Percentiles rank a stretch among this genome's conserved stretches.
phyloP scores from a whole-genome alignment of 2,888 invertebrate species.

The Sepioteuthis lessoniana region DNA sequence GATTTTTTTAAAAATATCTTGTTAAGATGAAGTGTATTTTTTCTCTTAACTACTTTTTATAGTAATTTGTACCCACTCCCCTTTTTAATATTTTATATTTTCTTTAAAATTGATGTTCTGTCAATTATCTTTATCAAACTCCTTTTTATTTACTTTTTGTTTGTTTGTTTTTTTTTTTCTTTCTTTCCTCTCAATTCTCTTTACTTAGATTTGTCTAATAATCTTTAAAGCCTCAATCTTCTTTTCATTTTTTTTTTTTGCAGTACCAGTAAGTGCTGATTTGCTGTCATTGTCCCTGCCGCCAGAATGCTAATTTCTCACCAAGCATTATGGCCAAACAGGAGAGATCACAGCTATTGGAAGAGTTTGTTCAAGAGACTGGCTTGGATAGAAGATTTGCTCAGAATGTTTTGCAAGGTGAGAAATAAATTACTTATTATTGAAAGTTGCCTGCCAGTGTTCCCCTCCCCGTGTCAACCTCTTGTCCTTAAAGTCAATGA shows the following conservation, averaged over 20 bases:
- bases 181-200: background rate
- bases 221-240: background rate
- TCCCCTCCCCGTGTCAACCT: background rate
- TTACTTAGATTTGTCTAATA: background rate
- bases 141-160: background rate
- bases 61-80: no score
- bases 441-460: background rate
- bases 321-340: conserved; percentile 46
- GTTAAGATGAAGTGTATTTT: no score
- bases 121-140: background rate
- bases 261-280: conserved; percentile 33
- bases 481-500: background rate
- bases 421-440: background rate
- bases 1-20: no score
- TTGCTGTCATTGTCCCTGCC: conserved; percentile 35
- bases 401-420: conserved; percentile 46
- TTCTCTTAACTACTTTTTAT: no score
- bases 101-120: background rate
- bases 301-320: conserved; percentile 49
- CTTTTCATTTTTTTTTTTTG: background rate
- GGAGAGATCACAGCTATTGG: conserved; percentile 48
- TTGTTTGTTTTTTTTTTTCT: background rate
- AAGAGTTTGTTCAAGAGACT: conserved; percentile 48
- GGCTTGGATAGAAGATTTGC: conserved; percentile 49
- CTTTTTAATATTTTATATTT: no score